Base-by-base conservation (phyloP, 2,797 vertebrate genomes). In the Eulemur mongoz region DNA sequence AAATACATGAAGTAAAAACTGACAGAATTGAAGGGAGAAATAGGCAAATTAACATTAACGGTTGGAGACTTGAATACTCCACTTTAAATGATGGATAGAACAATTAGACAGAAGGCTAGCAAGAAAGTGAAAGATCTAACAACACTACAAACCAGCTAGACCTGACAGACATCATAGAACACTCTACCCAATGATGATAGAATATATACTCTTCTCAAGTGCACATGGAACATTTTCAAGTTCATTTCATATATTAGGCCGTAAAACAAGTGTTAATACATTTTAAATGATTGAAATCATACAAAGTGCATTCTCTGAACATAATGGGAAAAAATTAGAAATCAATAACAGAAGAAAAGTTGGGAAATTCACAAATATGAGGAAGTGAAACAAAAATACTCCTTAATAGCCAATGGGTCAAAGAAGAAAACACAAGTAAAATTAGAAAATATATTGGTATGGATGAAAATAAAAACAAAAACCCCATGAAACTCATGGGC, bases 301-400 rank as follows among this genome's bases (percentile, higher is more conserved):
- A 79, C n/a, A 54, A 72, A 85, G 32, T 67, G 52, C 43, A 11
- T 91, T 70, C 65, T 85, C 45, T 91, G 80, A 63, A 30, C 48
- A 79, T 94, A 91, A 78, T 61, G 30, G 23, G 59, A 43, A 86
- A 11, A 95, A 80, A 87, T 75, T 92, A 75, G 57, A 85, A 82
- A 69, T 61, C 43, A 35, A n/a, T 57, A 50, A 76, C 5, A 59
- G 20, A 85, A 87, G 57, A 80, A 65, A 52, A n/a, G 18, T 32
- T 40, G 32, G 40, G 23, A 83, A 70, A 52, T 92, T 83, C 70
- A 76, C 27, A 95, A 83, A 78, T 89, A 78, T 5, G 61, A 78
- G 35, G 40, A 88, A 92, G 52, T 43, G 30, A 95, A 90, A 59
- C 17, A 20, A 81, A 95, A 92, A 59, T 32, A 35, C 9, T 69